phyloP scores from a whole-genome alignment of 2,797 vertebrate genomes.

The Melanitta fusca region DNA sequence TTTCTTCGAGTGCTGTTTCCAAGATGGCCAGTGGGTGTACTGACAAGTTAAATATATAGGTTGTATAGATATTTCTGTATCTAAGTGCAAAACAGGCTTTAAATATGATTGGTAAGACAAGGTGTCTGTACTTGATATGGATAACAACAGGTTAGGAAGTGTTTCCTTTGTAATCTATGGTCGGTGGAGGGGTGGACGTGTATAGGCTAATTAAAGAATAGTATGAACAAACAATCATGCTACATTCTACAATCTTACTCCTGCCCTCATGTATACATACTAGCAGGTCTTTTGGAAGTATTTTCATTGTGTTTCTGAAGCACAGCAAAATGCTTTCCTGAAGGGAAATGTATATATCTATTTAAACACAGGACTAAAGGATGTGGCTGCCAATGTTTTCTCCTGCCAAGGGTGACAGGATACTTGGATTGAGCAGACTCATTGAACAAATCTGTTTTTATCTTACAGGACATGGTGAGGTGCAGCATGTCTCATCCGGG shows the following conservation, averaged over 20 bases:
- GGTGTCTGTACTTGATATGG: not conserved
- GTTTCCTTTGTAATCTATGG: not conserved
- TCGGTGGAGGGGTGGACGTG: not conserved
- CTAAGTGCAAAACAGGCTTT: too few relatives aligned
- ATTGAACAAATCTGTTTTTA: not conserved
- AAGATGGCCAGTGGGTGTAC: not conserved
- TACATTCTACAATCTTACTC: not conserved
- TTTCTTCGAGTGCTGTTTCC: not conserved
- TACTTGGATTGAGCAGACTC: not conserved
- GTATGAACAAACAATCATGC: not conserved
- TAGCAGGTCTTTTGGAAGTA: not conserved
- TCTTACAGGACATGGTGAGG: not conserved
- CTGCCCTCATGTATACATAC: not conserved
- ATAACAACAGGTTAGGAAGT: not conserved
- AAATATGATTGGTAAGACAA: not conserved
- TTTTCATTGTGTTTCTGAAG: not conserved
- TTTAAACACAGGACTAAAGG: not conserved
- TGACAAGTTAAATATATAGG: not conserved
- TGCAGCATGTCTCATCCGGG: not conserved
- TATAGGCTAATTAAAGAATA: not conserved
- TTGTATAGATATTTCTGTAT: not conserved
- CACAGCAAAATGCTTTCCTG: not conserved
- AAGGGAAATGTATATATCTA: not conserved
- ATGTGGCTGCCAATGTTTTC: accelerated
- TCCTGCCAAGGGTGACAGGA: not conserved